Evolutionary conservation across 2,797 vertebrate genomes (phyloP), one percentile per base, ranked within the genome.

Genomic region (Mormyrus hasselquistii): DNA sequence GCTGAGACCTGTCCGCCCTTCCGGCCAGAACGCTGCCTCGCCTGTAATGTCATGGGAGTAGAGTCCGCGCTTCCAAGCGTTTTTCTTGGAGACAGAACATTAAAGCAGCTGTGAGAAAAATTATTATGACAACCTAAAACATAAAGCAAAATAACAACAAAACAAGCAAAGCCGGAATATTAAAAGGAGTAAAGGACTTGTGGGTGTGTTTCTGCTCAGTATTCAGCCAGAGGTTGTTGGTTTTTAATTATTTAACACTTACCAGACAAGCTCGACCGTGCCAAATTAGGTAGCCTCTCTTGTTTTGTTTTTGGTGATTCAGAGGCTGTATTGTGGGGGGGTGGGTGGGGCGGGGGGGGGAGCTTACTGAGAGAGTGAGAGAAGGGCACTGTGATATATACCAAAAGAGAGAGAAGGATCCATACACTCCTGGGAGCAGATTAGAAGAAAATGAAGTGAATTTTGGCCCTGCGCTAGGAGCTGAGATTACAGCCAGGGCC

Each of bases 241-340:
- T 44, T 79, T 79, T 79, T 79, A 79, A 79, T 79, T 79, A 79
- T 79, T 79, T 44, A 79, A 79, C 73, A 44, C 38, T n/a, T 44
- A 19, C 41, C 38, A 73, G 22, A 73, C 25, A 73, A 73, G 12
- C 65, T 14, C 0, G 29, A 12, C 65, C 29, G 10, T 29, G 25
- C 9, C 29, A 44, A 79, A 79, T 79, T 44, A 79, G 38, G 14
- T 79, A 79, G 5, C 38, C 73, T 44, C 38, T 6, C 16, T 44
- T 79, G 16, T 79, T 79, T 44, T 79, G 34, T 79, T 41, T 79
- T 79, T 79, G 34, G 73, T 79, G 73, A 44, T 79, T 44, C 73
- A 16, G 73, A 4, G 73, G 10, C 73, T 16, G 73, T 19, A 41
- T 44, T 29, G 22, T 29, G 34, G 10, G 65, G 3, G 65, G 10